Percentiles rank a stretch among this genome's conserved stretches.
phyloP scores from a whole-genome alignment of 1,140 invertebrate genomes.

The Solenopsis fugax region DNA sequence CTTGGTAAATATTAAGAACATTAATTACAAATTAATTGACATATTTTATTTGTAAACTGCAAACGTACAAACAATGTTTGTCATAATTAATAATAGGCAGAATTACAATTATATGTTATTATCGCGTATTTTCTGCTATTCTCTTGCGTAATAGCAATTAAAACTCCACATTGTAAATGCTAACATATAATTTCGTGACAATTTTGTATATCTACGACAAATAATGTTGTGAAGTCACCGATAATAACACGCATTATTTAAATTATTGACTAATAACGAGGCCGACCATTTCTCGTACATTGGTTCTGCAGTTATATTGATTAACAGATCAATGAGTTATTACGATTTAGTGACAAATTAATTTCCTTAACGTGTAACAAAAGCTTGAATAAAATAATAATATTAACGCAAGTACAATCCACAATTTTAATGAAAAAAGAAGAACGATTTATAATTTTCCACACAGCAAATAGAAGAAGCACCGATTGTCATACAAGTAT shows the following conservation, averaged over 20 bases:
- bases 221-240: neutral
- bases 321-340: slow-evolving; percentile 25
- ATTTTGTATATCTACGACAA: neutral
- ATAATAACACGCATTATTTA: slow-evolving; percentile 36
- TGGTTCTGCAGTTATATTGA: neutral
- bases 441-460: neutral
- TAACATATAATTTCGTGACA: neutral
- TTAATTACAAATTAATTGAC: slow-evolving; percentile 13
- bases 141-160: slow-evolving; percentile 8
- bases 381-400: slow-evolving; percentile 28
- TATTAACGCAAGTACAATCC: slow-evolving; percentile 8
- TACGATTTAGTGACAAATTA: slow-evolving; percentile 2
- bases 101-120: neutral
- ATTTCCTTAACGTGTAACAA: neutral
- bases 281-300: neutral
- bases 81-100: neutral
- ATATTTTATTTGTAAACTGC: slow-evolving; percentile 1
- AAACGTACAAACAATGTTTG: neutral
- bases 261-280: slow-evolving; percentile 26
- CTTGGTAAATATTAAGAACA: neutral
- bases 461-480: neutral
- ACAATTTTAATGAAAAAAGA: neutral
- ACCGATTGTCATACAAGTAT: slow-evolving; percentile 25
- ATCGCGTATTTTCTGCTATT: slow-evolving; percentile 5
- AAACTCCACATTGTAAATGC: slow-evolving; percentile 7